phyloP scores from a whole-genome alignment of 1,140 invertebrate genomes.

The Spodoptera litura region DNA sequence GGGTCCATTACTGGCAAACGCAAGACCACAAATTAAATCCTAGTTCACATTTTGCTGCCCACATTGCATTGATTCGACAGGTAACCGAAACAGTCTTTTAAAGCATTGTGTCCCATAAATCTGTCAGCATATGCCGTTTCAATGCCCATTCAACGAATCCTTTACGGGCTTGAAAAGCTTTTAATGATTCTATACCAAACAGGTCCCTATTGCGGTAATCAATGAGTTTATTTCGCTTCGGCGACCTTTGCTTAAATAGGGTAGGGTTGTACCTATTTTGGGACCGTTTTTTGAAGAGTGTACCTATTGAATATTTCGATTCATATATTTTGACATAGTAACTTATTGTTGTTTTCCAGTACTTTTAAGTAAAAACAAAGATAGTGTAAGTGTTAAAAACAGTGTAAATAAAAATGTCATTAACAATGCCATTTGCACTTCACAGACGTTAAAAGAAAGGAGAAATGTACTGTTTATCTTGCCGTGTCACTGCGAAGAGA shows the following conservation, averaged over 20 bases:
- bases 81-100: constrained; percentile 43
- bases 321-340: not conserved
- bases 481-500: constrained; percentile 17
- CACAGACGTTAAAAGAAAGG: constrained; percentile 29
- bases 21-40: constrained; percentile 33
- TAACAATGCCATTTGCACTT: constrained; percentile 32
- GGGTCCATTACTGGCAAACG: not conserved
- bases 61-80: constrained; percentile 32
- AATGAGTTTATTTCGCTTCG: constrained; percentile 31
- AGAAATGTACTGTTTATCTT: constrained; percentile 41
- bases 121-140: constrained; percentile 39
- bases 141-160: constrained; percentile 43
- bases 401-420: constrained; percentile 11
- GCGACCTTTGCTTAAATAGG: constrained; percentile 12
- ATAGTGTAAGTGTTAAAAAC: not conserved
- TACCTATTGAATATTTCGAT: not conserved
- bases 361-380: not conserved
- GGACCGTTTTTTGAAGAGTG: not conserved
- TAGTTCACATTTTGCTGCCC: constrained; percentile 26
- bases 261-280: constrained; percentile 15
- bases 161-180: constrained; percentile 44
- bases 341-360: not conserved
- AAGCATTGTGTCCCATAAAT: constrained; percentile 42
- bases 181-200: constrained; percentile 39
- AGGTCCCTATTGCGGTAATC: constrained; percentile 31